These are phyloP conservation scores for Clavelina lepadiformis DNA, from an alignment of 23 tunicate genomes.

Conservation along the genomic window DNA sequence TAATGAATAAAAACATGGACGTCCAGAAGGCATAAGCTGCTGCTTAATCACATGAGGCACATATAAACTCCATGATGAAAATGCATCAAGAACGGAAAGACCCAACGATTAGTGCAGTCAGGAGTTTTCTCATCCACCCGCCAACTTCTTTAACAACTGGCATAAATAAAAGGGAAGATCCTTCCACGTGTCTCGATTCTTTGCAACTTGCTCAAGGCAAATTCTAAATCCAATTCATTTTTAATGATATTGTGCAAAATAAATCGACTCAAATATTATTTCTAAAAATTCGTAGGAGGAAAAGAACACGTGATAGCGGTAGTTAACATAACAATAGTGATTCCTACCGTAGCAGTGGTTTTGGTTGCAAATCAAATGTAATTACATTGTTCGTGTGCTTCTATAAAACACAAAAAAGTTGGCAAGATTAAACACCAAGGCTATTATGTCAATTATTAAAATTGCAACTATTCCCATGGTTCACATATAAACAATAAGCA, in stretches of 20 bases:
- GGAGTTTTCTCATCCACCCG: not conserved
- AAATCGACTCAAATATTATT: not conserved
- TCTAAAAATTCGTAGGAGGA: not conserved
- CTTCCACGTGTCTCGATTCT: not conserved
- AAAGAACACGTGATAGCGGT: not conserved
- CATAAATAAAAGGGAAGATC: not conserved
- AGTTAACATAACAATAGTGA: not conserved
- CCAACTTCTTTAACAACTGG: not conserved
- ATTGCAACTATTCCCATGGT: too few relatives aligned
- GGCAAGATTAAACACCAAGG: too few relatives aligned
- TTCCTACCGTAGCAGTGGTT: constrained; percentile 10
- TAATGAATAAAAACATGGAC: too few relatives aligned
- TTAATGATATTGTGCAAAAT: not conserved
- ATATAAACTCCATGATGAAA: not conserved
- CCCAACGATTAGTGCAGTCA: not conserved
- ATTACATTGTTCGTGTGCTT: not conserved
- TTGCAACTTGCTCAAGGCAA: constrained; percentile 2
- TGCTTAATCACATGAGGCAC: too few relatives aligned
- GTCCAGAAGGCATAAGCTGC: too few relatives aligned
- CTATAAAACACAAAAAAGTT: too few relatives aligned
- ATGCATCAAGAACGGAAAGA: not conserved
- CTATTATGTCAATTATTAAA: too few relatives aligned
- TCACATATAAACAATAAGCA: too few relatives aligned
- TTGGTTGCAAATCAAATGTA: not conserved
- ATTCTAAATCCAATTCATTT: not conserved